Percentiles rank a stretch among this genome's conserved stretches.
Evolutionary conservation across 2,113 vertebrate genomes (phyloP).

Genomic region (Crotalus viridis): DNA sequence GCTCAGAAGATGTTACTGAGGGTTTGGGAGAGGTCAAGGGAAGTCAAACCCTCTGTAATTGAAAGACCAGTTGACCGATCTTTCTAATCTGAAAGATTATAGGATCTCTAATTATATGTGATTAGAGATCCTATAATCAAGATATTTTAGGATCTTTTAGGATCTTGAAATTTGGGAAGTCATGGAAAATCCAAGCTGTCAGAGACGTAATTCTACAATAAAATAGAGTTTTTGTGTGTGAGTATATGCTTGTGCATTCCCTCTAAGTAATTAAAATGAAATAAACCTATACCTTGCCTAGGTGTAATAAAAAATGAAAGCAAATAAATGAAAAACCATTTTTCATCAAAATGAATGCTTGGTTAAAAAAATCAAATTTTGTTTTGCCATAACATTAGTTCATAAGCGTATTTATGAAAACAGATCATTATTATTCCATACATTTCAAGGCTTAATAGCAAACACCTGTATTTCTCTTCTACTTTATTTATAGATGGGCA

Average conservation of each 20-base stretch:
- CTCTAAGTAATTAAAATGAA: not conserved
- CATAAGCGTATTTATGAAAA: not conserved
- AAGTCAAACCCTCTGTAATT: not conserved
- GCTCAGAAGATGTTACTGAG: not conserved
- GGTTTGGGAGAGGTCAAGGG: not conserved
- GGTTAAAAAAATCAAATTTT: not conserved
- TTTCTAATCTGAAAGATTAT: not conserved
- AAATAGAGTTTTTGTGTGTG: not conserved
- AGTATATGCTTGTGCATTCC: not conserved
- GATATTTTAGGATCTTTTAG: too few relatives aligned
- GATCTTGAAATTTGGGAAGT: not conserved
- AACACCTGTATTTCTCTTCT: conserved; percentile 3
- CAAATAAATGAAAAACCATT: too few relatives aligned
- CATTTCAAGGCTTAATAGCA: not conserved
- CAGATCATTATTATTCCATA: not conserved
- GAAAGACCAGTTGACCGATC: not conserved
- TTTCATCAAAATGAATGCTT: not conserved
- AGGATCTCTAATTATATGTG: not conserved
- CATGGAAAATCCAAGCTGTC: not conserved
- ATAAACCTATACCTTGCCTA: not conserved
- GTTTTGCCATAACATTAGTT: not conserved
- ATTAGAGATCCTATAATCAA: too few relatives aligned
- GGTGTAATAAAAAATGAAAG: not conserved
- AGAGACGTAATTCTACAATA: not conserved
- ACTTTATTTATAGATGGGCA: conserved; percentile 82